These are phyloP conservation scores for Cristatella mucedo DNA, from an alignment of 2,888 invertebrate species.

Conservation along the genomic window DNA sequence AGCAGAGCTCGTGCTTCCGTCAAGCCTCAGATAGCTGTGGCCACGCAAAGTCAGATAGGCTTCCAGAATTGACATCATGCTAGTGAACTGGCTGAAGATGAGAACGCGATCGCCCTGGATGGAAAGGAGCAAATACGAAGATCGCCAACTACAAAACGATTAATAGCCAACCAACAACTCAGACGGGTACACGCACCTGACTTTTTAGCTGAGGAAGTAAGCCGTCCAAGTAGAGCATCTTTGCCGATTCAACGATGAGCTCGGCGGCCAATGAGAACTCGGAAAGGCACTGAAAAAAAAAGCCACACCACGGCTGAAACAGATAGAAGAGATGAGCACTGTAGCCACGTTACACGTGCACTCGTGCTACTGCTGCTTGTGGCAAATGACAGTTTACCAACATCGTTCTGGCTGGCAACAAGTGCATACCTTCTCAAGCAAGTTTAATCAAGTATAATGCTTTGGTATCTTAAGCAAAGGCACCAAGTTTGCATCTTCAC, in stretches of 20 bases:
- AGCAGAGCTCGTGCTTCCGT: conserved; percentile 61
- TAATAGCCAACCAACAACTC: too few species aligned
- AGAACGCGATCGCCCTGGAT: conserved; percentile 53
- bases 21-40: conserved; percentile 62
- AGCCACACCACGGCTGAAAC: not conserved
- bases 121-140: conserved; percentile 11
- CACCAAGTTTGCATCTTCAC: too few species aligned
- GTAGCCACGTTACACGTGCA: too few species aligned
- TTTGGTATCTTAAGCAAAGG: too few species aligned
- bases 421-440: too few species aligned
- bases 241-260: conserved; percentile 65
- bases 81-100: conserved; percentile 88
- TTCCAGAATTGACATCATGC: conserved; percentile 81
- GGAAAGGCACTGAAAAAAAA: conserved; percentile 17
- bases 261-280: conserved; percentile 39
- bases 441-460: too few species aligned
- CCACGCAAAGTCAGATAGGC: conserved; percentile 59
- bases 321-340: too few species aligned
- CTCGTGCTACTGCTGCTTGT: too few species aligned
- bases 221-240: conserved; percentile 62
- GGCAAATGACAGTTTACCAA: too few species aligned
- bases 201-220: conserved; percentile 55
- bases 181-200: conserved; percentile 28
- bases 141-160: not conserved
- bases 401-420: too few species aligned